Evolutionary conservation across 1,140 invertebrate species (phyloP).

Genomic region (Aphelenchoides avenae): DNA sequence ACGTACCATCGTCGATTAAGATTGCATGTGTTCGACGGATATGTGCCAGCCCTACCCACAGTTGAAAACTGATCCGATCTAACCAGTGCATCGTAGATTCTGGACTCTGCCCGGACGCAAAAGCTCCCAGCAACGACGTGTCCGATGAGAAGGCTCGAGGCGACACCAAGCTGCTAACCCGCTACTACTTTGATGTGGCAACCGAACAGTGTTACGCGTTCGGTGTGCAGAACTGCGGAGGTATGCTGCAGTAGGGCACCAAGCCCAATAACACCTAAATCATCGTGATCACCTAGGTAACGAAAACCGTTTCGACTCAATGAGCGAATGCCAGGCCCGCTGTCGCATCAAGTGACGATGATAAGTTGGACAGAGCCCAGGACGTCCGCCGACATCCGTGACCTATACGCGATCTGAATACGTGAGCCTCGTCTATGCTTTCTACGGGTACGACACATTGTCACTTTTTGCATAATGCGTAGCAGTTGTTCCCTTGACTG

Average conservation of each 20-base stretch:
- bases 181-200: conserved; percentile 47
- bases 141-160: not conserved
- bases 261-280: not conserved
- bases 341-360: conserved; percentile 30
- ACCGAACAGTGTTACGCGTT: conserved; percentile 54
- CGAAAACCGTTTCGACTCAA: conserved; percentile 32
- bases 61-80: not conserved
- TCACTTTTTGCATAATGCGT: too few relatives aligned
- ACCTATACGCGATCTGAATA: too few relatives aligned
- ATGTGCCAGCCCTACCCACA: not conserved
- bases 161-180: conserved; percentile 27
- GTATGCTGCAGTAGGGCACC: not conserved
- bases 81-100: conserved; percentile 25
- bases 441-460: too few relatives aligned
- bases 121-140: not conserved
- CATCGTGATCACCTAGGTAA: too few relatives aligned
- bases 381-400: too few relatives aligned
- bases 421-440: too few relatives aligned
- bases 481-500: too few relatives aligned
- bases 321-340: conserved; percentile 23
- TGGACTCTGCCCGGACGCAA: conserved; percentile 17
- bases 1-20: not conserved
- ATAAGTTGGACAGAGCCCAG: too few relatives aligned
- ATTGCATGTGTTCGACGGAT: not conserved
- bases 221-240: conserved; percentile 50